Percentiles rank a stretch among this genome's conserved stretches.
Evolutionary conservation across 2,888 invertebrate genomes (phyloP).

Genomic region (Toxonevra muliebris): DNA sequence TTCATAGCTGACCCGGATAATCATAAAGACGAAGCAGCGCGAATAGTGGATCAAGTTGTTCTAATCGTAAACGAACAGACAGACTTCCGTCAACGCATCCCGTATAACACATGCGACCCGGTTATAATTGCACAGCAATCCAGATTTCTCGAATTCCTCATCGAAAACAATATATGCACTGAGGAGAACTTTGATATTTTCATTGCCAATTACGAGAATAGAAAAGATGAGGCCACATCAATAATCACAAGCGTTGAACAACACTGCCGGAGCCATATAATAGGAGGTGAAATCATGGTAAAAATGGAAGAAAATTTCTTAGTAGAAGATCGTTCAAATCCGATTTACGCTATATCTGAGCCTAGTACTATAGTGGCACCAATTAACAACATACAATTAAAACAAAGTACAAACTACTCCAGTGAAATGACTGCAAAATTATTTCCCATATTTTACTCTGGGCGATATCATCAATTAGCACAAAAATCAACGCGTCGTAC

Average conservation of each 20-base stretch:
- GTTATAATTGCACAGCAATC: constrained; percentile 44
- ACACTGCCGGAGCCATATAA: too few relatives aligned
- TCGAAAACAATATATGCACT: constrained; percentile 49
- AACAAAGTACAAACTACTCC: too few relatives aligned
- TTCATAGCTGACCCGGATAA: constrained; percentile 62
- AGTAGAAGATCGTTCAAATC: too few relatives aligned
- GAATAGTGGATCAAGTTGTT: constrained; percentile 57
- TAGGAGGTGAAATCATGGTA: too few relatives aligned
- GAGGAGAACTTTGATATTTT: constrained; percentile 54
- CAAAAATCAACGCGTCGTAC: constrained; percentile 61
- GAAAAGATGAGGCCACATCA: constrained; percentile 45
- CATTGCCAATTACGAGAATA: constrained; percentile 48
- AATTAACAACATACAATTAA: too few relatives aligned
- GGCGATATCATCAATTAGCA: constrained; percentile 47
- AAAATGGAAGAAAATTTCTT: too few relatives aligned
- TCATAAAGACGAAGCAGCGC: constrained; percentile 58
- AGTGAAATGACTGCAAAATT: constrained; percentile 50
- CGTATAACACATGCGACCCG: constrained; percentile 48
- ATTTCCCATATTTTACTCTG: constrained; percentile 66
- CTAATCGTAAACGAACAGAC: constrained; percentile 51
- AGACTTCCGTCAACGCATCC: constrained; percentile 43
- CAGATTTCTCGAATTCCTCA: constrained; percentile 47
- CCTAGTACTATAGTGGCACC: too few relatives aligned
- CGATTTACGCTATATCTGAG: too few relatives aligned
- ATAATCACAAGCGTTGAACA: constrained; percentile 34